Evolutionary conservation across 2,113 vertebrate genomes (phyloP).

Genomic region (Oreocharis arfaki): DNA sequence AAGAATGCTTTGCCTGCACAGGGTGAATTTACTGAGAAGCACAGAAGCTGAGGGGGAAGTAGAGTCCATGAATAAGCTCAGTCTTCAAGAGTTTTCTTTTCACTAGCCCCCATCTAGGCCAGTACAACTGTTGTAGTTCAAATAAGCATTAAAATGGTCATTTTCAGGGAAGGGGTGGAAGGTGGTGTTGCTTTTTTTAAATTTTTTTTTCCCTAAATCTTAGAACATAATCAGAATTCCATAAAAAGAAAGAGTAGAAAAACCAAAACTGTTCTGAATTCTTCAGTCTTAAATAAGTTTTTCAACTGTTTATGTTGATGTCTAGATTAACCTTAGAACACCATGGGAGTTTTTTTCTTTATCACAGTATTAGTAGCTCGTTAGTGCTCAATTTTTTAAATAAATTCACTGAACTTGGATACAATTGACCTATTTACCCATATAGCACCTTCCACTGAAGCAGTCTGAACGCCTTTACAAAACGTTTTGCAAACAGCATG

Average conservation of each 20-base stretch:
- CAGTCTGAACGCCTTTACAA: not conserved
- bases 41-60: not conserved
- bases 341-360: not conserved
- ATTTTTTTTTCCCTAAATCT: not conserved
- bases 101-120: not conserved
- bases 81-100: not conserved
- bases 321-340: not conserved
- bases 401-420: not conserved
- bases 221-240: not conserved
- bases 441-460: not conserved
- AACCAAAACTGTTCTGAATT: not conserved
- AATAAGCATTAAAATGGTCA: not conserved
- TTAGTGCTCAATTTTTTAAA: not conserved
- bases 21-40: not conserved
- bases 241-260: not conserved
- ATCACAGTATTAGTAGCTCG: not conserved
- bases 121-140: fast-evolving
- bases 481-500: not conserved
- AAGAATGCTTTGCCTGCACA: fast-evolving
- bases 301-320: not conserved
- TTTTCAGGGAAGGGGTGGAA: not conserved
- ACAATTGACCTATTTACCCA: not conserved
- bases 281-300: not conserved
- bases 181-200: fast-evolving
- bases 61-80: not conserved